Evolutionary conservation across 2,797 vertebrate genomes (phyloP), one percentile per base, ranked within the genome.

Genomic region (Coregonus sp.): DNA sequence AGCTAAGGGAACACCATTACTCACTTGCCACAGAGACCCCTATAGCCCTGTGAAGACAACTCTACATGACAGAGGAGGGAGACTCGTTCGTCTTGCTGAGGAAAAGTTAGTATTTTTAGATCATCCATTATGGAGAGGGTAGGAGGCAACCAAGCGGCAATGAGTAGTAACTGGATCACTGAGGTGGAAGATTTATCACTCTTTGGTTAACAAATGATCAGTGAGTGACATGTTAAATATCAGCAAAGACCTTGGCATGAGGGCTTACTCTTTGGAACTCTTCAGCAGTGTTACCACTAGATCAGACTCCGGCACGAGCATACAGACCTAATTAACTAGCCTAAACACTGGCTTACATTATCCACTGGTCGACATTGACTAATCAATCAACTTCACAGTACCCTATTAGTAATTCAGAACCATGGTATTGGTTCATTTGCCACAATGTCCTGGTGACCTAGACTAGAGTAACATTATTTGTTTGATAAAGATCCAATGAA

Each of bases 21-120:
- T 1, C 40, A 2, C 47, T 33, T 29, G 20, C 56, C 37, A 20
- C 52, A 52, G 72, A 25, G 47, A 31, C n/a, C 51, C 37, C 11
- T 37, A 52, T 69, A 25, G 25, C 18, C n/a, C 51, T 11, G 29
- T 61, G 35, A 69, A 4, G 56, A 40, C 20, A 47, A 40, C 50
- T 18, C 50, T 35, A 35, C 74, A 37, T 20, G 74, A 70, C 50
- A 37, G 33, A 33, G 14, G 11, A 29, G 59, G 47, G n/a, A 14
- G 5, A 52, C n/a, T 16, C 74, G 31, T 61, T 0, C 3, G 37
- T n/a, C 56, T 3, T 59, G 40, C 70, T 0, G 74, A 77, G 63
- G 40, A 51, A 50, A 63, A 31, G 40, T 51, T 74, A 31, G 69
- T 80, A 82, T 82, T 82, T 82, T 80, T 84, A 76, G 75, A 78